Conservation (phyloP, 1,140 invertebrate genomes). For the Hyles euphorbiae region DNA sequence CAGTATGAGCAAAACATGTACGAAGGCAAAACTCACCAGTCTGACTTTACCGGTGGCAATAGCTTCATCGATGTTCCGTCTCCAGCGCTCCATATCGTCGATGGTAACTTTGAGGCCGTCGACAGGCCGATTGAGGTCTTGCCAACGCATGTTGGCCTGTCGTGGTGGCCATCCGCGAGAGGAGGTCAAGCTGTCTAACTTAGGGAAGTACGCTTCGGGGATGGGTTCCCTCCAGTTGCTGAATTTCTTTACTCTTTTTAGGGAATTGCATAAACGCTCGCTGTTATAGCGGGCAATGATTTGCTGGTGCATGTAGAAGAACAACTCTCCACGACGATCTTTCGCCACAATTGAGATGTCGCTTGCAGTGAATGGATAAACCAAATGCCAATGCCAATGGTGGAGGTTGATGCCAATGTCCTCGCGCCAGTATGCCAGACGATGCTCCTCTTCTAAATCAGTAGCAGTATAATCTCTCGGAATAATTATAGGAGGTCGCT, state of each 20-base stretch:
- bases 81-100: slow-evolving; percentile 77
- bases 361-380: slow-evolving; percentile 76
- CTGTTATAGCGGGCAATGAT: slow-evolving; percentile 78
- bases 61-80: slow-evolving; percentile 77
- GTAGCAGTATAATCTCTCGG: slow-evolving; percentile 81
- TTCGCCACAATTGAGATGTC: slow-evolving; percentile 76
- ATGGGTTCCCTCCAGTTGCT: slow-evolving; percentile 74
- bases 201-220: slow-evolving; percentile 77
- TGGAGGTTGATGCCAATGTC: slow-evolving; percentile 81
- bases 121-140: slow-evolving; percentile 72
- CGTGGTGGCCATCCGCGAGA: slow-evolving; percentile 75
- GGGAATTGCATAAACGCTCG: slow-evolving; percentile 76
- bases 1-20: too few relatives aligned
- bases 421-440: slow-evolving; percentile 81
- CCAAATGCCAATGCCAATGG: slow-evolving; percentile 86
- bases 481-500: slow-evolving; percentile 77
- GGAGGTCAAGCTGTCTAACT: slow-evolving; percentile 76
- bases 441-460: slow-evolving; percentile 80
- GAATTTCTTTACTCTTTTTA: slow-evolving; percentile 72
- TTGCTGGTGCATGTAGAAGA: slow-evolving; percentile 86
- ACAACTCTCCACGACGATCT: slow-evolving; percentile 83
- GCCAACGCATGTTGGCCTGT: slow-evolving; percentile 64
- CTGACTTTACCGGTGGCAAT: slow-evolving; percentile 76
- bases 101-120: slow-evolving; percentile 76
- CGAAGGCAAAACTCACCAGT: slow-evolving; percentile 26